Base-by-base conservation (phyloP, 2,113 vertebrate species). In the Ailuropoda melanoleuca region DNA sequence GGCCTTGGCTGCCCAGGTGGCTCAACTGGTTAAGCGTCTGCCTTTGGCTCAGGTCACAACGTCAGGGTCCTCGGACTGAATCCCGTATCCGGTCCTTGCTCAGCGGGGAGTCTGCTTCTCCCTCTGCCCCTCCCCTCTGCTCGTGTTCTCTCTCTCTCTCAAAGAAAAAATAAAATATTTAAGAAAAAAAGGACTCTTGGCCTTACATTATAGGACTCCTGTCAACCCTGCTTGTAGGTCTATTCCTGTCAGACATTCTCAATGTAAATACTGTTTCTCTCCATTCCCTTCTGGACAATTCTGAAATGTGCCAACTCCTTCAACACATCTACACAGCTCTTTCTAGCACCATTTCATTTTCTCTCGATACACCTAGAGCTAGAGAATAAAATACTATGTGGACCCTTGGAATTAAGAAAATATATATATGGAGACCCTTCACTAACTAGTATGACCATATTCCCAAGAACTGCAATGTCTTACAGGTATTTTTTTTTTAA, bases 401-500 rank as follows among this genome's bases (percentile, higher is more conserved):
- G 53, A 82, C 26, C 66, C 90, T 78, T 83, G 58, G 26, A 82
- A 83, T 74, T 58, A 2, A 43, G 37, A 50, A 88, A 70, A 13
- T 50, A 43, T 18, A 48, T 10, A 93, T 29, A 55, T 31, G 53
- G 34, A 93, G 24, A 84, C 3, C 14, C 62, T 85, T 92, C 68
- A 72, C 37, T 88, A 55, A 86, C 3, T 60, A n/a, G 91, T 8
- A 92, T 37, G 48, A 85, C 31, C 39, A 82, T 55, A n/a, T 23
- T 74, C 92, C 91, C 78, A 75, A 90, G 14, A 81, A 12, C 17
- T 6, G 3, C 48, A 46, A 77, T 50, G 21, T 3, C 72, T 64
- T 90, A 94, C 9, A 50, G 60, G 29, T 39, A 26, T 64, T 88
- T 89, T 95, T 88, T 89, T 95, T 72, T 50, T 29, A 37, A 84